phyloP scores from a whole-genome alignment of 2,113 vertebrate genomes.

The Hipposideros armiger region DNA sequence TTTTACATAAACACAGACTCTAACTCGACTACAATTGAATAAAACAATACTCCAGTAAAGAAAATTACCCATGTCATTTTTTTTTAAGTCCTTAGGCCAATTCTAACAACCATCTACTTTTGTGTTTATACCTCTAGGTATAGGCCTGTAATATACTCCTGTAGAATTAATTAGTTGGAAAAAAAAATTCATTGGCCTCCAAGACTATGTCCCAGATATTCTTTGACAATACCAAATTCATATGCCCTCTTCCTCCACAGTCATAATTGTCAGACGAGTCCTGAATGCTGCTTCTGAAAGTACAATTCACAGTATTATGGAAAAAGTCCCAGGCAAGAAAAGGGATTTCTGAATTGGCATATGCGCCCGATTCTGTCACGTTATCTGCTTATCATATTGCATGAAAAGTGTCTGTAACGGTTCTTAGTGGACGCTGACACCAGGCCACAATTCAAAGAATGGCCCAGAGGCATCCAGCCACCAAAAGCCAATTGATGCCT shows the following conservation, averaged over 20 bases:
- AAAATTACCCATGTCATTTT: not conserved
- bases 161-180: not conserved
- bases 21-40: not conserved
- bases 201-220: not conserved
- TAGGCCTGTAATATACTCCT: not conserved
- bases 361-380: not conserved
- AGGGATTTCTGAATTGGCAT: not conserved
- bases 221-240: not conserved
- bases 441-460: slow-evolving; percentile 84
- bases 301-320: not conserved
- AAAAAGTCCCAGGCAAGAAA: slow-evolving; percentile 50
- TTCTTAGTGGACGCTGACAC: slow-evolving; percentile 66
- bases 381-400: slow-evolving; percentile 83
- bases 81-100: not conserved
- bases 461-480: slow-evolving; percentile 70
- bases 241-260: not conserved
- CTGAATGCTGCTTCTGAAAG: not conserved
- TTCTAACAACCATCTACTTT: slow-evolving; percentile 3
- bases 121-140: not conserved
- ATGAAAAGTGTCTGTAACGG: slow-evolving; percentile 62
- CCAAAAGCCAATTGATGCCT: slow-evolving; percentile 77
- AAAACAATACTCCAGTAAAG: slow-evolving; percentile 3
- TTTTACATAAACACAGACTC: slow-evolving; percentile 53
- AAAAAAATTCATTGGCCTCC: not conserved
- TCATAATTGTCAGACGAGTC: not conserved